Base-by-base conservation (phyloP, 2,888 invertebrate genomes). In the Teleogryllus oceanicus region DNA sequence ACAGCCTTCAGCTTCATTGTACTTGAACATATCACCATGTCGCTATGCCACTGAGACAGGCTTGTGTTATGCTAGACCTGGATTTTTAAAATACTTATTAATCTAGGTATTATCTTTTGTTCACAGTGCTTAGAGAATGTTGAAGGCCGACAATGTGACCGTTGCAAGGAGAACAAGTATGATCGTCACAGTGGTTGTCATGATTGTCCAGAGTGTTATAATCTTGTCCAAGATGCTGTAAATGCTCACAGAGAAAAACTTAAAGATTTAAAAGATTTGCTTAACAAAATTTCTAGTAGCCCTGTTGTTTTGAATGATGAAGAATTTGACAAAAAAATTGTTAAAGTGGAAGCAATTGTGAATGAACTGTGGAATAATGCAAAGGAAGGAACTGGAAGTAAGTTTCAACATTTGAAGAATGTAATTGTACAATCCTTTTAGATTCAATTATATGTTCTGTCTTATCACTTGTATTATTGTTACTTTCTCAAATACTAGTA, bases 151-250 rank as follows among this genome's bases (percentile, higher is more conserved):
- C 92, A 93, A 49, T 99, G 99, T 87, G 96, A 99, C 87, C 92
- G 96, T 75, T 99, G 99, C 87, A 96, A 96, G 88, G 99, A 99
- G 86, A 99, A 99, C 87, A 98, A 97, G 86, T 94, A 93, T 85
- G 94, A 98, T 86, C 92, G 97, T 49, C 94, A 96, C 82, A 92
- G 93, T 80, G 97, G 97, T 20, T 96, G 96, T 84, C 89, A 94
- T 77, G 93, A 96, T 85, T 99, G 99, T 86, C 97, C 97, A 0
- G 92, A 95, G 13, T 99, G 99, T 87, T 99, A 99, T 87, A 96
- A 96, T 86, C 89, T 99, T 13, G 96, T 99, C 0, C 94, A 95
- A 85, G 94, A 94, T 81, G 94, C 95, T 0, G 96, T 95, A 11
- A 92, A 93, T 85, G 88, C 89, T 12, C 96, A 97, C 85, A 89